Percentiles rank a stretch among this genome's conserved stretches.
Evolutionary conservation across 2,888 invertebrate species (phyloP).

Genomic region (Melanophora roralis): DNA sequence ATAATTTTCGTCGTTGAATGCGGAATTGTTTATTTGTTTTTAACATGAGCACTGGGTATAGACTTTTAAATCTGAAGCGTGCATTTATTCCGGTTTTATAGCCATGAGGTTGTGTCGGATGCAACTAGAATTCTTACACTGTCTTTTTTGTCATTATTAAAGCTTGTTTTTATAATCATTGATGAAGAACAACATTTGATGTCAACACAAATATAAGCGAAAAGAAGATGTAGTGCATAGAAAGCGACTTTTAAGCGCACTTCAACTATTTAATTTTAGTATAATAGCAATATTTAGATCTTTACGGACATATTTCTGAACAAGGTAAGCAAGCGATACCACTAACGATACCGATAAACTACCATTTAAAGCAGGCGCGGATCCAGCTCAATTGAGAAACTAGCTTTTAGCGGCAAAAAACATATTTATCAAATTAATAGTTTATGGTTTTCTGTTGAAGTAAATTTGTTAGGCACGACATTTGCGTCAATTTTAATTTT

Average conservation of each 20-base stretch:
- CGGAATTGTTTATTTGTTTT: constrained; percentile 32
- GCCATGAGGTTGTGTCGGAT: neutral
- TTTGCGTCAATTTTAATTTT: too few species aligned
- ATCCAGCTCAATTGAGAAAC: too few species aligned
- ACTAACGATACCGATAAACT: too few species aligned
- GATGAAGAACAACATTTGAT: neutral
- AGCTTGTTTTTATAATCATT: neutral
- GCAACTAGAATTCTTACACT: neutral
- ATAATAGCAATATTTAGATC: too few species aligned
- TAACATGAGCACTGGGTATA: constrained; percentile 44
- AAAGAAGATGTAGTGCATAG: neutral
- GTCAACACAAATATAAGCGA: neutral
- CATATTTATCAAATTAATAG: too few species aligned
- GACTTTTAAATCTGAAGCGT: constrained; percentile 42
- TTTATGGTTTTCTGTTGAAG: too few species aligned
- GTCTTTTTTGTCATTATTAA: neutral
- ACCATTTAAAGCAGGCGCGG: too few species aligned
- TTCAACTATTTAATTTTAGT: too few species aligned
- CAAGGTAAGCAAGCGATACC: too few species aligned
- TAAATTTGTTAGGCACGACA: too few species aligned
- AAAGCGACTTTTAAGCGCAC: neutral
- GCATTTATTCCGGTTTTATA: constrained; percentile 48
- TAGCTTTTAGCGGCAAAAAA: too few species aligned
- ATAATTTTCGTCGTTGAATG: constrained; percentile 1
- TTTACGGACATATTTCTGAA: too few species aligned